Evolutionary conservation across 2,888 invertebrate genomes (phyloP).

Genomic region (Tupiocoris notatus): DNA sequence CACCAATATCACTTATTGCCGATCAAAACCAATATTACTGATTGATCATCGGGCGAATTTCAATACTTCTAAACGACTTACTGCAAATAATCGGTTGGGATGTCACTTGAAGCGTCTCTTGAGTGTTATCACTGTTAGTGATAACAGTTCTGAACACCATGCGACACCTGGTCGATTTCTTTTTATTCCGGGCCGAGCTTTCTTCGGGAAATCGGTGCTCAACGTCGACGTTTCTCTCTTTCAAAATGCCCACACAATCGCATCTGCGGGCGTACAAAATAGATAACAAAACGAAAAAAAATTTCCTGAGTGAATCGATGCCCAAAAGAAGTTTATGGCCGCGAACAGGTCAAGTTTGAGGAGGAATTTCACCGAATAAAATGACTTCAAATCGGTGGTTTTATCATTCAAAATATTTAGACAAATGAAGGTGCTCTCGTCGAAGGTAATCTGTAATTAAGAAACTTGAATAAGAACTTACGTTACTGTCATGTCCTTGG

Average conservation of each 20-base stretch:
- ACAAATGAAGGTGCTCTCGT: too few species aligned
- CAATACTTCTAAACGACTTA: too few species aligned
- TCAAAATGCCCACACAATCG: conserved; percentile 96
- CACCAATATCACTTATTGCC: too few species aligned
- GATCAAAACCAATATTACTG: too few species aligned
- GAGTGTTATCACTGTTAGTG: conserved; percentile 70
- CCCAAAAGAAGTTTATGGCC: too few species aligned
- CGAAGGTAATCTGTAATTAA: too few species aligned
- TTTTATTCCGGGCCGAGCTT: conserved; percentile 73
- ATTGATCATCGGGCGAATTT: too few species aligned
- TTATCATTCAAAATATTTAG: too few species aligned
- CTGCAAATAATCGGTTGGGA: conserved; percentile 91
- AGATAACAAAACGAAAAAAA: background rate
- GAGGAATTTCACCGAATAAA: too few species aligned
- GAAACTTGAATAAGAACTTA: too few species aligned
- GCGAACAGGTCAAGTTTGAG: too few species aligned
- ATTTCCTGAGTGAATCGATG: background rate
- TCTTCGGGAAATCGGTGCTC: conserved; percentile 85
- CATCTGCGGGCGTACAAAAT: conserved; percentile 65
- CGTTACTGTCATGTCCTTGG: conserved; percentile 86
- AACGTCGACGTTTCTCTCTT: conserved; percentile 94
- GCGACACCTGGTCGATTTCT: conserved; percentile 91
- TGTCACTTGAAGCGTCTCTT: conserved; percentile 82
- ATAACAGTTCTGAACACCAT: conserved; percentile 91
- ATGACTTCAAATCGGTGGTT: background rate